Percentiles rank a stretch among this genome's conserved stretches.
Evolutionary conservation across 1,140 invertebrate genomes (phyloP).

Genomic region (Bradysia coprophila): DNA sequence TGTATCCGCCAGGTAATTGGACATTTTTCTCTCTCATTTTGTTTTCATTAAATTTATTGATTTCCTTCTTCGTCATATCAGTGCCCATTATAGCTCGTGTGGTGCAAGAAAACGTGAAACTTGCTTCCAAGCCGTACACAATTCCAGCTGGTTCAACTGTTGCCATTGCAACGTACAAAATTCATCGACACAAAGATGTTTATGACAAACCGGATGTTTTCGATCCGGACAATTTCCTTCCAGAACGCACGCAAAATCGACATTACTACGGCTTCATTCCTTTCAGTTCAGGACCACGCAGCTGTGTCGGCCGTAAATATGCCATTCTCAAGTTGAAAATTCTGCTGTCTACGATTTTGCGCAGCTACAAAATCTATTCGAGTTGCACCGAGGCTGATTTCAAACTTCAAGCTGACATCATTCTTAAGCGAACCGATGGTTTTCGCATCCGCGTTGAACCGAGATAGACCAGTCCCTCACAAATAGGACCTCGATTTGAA

Average conservation of each 20-base stretch:
- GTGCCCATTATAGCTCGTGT: slow-evolving; percentile 59
- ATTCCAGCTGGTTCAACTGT: slow-evolving; percentile 39
- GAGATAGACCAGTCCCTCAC: too few species aligned
- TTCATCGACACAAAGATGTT: slow-evolving; percentile 57
- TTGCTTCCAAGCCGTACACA: slow-evolving; percentile 25
- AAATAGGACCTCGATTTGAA: too few species aligned
- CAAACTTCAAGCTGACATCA: slow-evolving; percentile 27
- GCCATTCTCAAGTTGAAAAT: slow-evolving; percentile 45
- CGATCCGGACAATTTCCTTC: slow-evolving; percentile 81
- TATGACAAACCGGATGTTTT: slow-evolving; percentile 73
- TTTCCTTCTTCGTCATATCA: too few species aligned
- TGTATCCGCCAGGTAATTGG: slow-evolving; percentile 68
- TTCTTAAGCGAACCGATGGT: slow-evolving; percentile 27
- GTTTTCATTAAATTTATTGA: too few species aligned
- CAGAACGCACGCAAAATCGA: slow-evolving; percentile 56
- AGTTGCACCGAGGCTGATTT: slow-evolving; percentile 23
- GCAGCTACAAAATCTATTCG: slow-evolving; percentile 32
- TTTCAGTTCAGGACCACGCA: slow-evolving; percentile 73
- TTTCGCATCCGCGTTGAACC: slow-evolving; percentile 4
- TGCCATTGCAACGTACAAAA: slow-evolving; percentile 42
- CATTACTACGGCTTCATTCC: slow-evolving; percentile 77
- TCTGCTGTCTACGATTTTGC: slow-evolving; percentile 38
- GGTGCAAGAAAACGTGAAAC: slow-evolving; percentile 45
- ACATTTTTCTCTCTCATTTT: too few species aligned
- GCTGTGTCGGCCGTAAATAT: slow-evolving; percentile 60